Base-by-base conservation (phyloP, 2,113 vertebrate species). In the Takifugu flavidus region DNA sequence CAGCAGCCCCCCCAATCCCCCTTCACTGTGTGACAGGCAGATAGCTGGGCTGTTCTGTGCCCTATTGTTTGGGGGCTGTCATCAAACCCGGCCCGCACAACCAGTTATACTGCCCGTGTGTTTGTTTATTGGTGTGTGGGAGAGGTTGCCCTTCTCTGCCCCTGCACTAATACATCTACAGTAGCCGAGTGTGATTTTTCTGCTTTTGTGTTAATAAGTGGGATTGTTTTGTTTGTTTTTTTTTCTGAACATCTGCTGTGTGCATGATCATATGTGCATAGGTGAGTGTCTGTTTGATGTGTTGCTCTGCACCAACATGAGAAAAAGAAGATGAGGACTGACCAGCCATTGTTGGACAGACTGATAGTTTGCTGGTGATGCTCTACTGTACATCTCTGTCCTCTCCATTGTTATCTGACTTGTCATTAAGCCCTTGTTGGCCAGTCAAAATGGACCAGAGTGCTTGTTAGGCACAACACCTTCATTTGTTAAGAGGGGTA, bases 1-100 rank as follows among this genome's bases (percentile, higher is more conserved):
- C 80, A 87, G 74, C 74, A 56, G 79, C 77, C 74, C 66, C 80
- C 70, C 78, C 20, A 20, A 20, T 20, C 20, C 20, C 83, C 70
- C 78, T 83, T 83, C 84, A 88, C 82, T 87, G 82, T 86, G 82
- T 89, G 86, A 86, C 87, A 85, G 83, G 82, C 85, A 89, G 85
- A 87, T 87, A 87, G 85, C 82, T 78, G 55, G 80, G 80, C 84
- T 78, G 72, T 82, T 86, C 79, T 80, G 84, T 81, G 85, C 82
- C 75, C 87, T 83, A 84, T 89, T 89, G 86, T 87, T 82, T 74
- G 79, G 76, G 81, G 70, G 72, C 76, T 84, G 84, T 85, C 81
- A 87, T 86, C 82, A 86, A 87, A 85, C 78, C 86, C 79, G 74
- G 84, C 84, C 80, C 62, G 76, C 76, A 56, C 60, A 71, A 79